phyloP scores from a whole-genome alignment of 2,113 vertebrate species.

The Saguinus imperator region DNA sequence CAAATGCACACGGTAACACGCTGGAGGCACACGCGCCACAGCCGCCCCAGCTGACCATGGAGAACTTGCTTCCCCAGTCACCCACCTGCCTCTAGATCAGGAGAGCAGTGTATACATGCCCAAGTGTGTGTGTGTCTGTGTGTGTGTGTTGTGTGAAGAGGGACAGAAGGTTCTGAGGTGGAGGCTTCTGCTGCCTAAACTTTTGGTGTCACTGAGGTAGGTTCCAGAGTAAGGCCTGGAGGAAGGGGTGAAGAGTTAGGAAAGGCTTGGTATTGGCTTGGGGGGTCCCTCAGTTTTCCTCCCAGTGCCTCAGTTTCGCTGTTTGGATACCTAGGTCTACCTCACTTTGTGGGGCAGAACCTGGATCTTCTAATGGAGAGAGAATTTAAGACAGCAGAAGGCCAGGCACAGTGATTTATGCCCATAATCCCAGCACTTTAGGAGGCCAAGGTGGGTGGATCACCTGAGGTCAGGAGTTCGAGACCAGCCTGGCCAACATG shows the following conservation, averaged over 20 bases:
- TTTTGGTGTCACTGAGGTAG: background rate
- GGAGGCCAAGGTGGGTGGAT: too few relatives aligned
- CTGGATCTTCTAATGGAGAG: background rate
- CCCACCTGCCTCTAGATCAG: background rate
- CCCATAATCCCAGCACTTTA: too few relatives aligned
- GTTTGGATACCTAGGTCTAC: background rate
- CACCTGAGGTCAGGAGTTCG: too few relatives aligned
- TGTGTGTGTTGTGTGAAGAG: background rate
- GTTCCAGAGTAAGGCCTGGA: background rate
- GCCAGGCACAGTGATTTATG: too few relatives aligned
- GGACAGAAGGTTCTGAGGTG: background rate
- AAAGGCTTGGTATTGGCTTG: background rate
- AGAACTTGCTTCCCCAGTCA: constrained; percentile 27
- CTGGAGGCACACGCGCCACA: background rate
- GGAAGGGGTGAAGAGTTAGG: background rate
- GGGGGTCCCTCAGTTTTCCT: background rate
- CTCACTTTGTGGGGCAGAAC: background rate
- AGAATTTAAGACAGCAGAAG: background rate
- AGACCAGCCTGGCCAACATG: too few relatives aligned
- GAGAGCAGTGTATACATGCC: background rate
- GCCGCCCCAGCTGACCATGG: background rate
- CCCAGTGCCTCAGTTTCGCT: background rate
- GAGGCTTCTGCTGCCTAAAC: background rate
- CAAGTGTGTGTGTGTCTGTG: background rate
- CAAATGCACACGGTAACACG: background rate